Conservation (phyloP, 2,888 invertebrate genomes). For the Campoplex nolae region DNA sequence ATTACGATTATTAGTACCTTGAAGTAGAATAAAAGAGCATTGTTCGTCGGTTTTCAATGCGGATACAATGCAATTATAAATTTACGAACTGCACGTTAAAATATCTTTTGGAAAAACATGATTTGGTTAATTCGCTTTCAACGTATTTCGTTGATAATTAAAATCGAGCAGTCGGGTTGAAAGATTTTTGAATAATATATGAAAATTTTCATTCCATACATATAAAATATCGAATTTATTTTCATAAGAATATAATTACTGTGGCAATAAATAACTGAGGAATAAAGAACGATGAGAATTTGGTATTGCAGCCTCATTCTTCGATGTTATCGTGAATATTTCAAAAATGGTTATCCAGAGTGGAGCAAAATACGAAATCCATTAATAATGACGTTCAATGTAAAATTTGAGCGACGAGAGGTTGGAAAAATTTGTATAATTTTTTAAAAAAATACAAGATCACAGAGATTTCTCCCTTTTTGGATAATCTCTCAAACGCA, state of each 20-base stretch:
- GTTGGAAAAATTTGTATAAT: background rate
- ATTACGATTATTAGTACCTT: background rate
- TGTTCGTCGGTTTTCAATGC: background rate
- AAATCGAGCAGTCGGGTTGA: background rate
- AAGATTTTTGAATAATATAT: background rate
- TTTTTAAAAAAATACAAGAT: background rate
- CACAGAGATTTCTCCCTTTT: slow-evolving; percentile 34
- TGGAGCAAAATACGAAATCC: background rate
- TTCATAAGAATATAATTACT: background rate
- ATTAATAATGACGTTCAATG: background rate
- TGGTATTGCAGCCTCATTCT: background rate
- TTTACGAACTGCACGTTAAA: background rate
- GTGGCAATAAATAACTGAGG: background rate
- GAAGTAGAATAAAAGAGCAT: background rate
- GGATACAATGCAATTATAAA: background rate
- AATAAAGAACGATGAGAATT: background rate
- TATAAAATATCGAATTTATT: background rate
- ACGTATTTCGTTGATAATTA: background rate
- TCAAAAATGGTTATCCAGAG: background rate
- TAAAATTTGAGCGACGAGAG: background rate
- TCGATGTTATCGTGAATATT: background rate
- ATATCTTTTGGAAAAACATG: background rate
- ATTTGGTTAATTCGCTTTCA: background rate
- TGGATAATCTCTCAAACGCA: background rate
- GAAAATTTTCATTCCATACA: background rate